Evolutionary conservation across 1,140 invertebrate genomes (phyloP).

Genomic region (Anastrepha ludens): DNA sequence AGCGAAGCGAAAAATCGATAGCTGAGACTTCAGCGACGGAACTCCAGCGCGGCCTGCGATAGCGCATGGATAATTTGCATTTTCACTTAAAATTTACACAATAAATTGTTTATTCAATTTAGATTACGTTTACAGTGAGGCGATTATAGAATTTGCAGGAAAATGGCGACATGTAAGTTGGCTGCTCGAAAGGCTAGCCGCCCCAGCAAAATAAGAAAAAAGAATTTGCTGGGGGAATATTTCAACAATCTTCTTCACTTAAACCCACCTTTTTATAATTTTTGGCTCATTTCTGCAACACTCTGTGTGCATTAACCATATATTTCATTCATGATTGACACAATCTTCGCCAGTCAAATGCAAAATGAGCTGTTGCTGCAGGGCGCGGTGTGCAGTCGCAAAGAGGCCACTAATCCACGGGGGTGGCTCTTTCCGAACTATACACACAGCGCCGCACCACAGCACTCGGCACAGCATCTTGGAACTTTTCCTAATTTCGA

Average conservation of each 20-base stretch:
- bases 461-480: conserved; percentile 9
- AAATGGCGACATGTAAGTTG: neutral
- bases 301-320: neutral
- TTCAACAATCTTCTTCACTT: neutral
- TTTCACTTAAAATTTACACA: neutral
- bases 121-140: neutral
- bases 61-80: neutral
- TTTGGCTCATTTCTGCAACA: neutral
- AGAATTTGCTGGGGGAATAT: neutral
- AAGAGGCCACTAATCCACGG: conserved; percentile 58
- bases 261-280: conserved; percentile 1
- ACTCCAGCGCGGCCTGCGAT: neutral
- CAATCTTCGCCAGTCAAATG: neutral
- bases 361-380: neutral
- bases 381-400: conserved; percentile 38
- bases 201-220: neutral
- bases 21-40: conserved; percentile 2
- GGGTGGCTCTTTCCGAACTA: conserved; percentile 49
- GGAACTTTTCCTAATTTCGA: neutral
- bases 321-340: neutral
- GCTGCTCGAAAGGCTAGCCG: neutral
- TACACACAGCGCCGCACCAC: neutral
- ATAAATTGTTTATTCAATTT: neutral
- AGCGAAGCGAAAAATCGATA: conserved; percentile 47
- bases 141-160: neutral